These are phyloP conservation scores for Morone chrysops DNA, from an alignment of 2,113 vertebrate genomes.

Conservation along the genomic window DNA sequence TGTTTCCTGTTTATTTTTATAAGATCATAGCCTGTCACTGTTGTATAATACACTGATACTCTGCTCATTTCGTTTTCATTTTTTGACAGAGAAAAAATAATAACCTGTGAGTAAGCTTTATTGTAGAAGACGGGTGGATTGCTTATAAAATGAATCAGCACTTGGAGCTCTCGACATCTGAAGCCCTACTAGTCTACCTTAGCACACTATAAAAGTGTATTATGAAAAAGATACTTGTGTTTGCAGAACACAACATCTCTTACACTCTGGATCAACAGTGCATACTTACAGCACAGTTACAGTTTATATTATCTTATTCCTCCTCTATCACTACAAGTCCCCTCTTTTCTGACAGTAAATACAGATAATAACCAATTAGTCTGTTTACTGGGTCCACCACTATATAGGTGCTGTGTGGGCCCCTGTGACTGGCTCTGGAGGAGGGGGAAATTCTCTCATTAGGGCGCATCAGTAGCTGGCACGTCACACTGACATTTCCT, in stretches of 20 bases:
- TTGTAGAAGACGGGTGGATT: not conserved
- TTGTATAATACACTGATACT: no score
- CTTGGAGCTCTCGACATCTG: not conserved
- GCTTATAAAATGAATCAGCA: not conserved
- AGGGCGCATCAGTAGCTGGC: slow-evolving; percentile 77
- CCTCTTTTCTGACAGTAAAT: slow-evolving; percentile 59
- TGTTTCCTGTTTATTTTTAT: no score
- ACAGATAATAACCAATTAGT: slow-evolving; percentile 74
- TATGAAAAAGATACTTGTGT: not conserved
- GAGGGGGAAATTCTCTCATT: slow-evolving; percentile 69
- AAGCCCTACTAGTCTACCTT: not conserved
- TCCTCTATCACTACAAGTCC: slow-evolving; percentile 20
- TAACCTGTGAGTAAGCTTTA: not conserved
- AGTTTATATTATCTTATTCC: slow-evolving; percentile 23
- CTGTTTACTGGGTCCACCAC: slow-evolving; percentile 46
- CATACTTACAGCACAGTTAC: slow-evolving; percentile 21
- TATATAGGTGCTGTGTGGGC: slow-evolving; percentile 39
- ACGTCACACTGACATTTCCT: slow-evolving; percentile 75
- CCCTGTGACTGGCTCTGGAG: slow-evolving; percentile 23
- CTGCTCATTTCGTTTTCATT: no score
- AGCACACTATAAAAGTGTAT: not conserved
- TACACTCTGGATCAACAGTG: slow-evolving; percentile 2
- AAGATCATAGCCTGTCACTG: no score
- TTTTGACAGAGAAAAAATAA: not conserved
- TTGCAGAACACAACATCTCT: slow-evolving; percentile 26